These are phyloP conservation scores for Halocaridina rubra DNA, from an alignment of 2,888 invertebrate genomes.

Conservation along the genomic window DNA sequence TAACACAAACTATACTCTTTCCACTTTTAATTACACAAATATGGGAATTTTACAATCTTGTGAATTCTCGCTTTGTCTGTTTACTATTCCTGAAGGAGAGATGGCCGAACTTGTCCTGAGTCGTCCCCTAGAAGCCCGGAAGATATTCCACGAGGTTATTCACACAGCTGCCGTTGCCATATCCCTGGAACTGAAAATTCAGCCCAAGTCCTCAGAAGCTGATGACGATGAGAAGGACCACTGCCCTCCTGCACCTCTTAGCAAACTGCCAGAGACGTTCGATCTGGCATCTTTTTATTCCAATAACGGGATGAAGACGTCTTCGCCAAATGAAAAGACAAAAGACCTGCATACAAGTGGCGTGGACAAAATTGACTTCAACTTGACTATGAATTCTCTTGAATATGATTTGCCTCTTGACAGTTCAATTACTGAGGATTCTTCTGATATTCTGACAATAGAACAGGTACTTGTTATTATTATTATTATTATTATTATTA, in stretches of 20 bases:
- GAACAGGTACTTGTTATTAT: background rate
- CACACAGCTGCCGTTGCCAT: conserved; percentile 32
- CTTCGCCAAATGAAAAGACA: background rate
- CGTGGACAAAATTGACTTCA: conserved; percentile 17
- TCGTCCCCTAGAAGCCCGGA: conserved; percentile 18
- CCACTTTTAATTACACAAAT: no score
- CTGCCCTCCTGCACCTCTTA: background rate
- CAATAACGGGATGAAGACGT: background rate
- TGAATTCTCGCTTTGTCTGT: no score
- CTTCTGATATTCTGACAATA: conserved; percentile 6
- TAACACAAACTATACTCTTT: no score
- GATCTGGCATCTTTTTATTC: conserved; percentile 20
- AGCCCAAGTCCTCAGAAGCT: background rate
- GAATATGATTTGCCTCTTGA: conserved; percentile 20
- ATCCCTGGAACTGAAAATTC: background rate
- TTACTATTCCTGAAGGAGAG: background rate
- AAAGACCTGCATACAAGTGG: background rate
- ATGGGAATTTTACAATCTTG: no score
- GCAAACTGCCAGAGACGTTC: background rate
- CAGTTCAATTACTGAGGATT: background rate
- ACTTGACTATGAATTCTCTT: conserved; percentile 29
- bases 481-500: conserved; percentile 7
- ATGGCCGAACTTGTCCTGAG: conserved; percentile 21
- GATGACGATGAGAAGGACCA: conserved; percentile 9
- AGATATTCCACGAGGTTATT: conserved; percentile 26